Evolutionary conservation across 2,888 invertebrate species (phyloP).

Genomic region (Plagodis dolabraria): DNA sequence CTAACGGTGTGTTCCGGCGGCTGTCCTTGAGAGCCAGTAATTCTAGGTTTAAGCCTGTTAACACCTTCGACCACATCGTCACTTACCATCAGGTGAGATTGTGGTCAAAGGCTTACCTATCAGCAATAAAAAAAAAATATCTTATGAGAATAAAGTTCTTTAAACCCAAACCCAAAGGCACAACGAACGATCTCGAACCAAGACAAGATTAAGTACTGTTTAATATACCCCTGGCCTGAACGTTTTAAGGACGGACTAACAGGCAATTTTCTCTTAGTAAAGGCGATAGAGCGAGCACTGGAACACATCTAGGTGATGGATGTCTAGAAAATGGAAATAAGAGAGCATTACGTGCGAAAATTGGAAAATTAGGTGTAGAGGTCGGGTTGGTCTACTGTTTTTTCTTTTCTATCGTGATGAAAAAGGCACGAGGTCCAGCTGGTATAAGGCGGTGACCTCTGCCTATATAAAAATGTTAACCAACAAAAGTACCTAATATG

Average conservation of each 20-base stretch:
- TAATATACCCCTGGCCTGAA: not conserved
- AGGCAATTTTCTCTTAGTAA: conserved; percentile 28
- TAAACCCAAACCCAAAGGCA: not conserved
- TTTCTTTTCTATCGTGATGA: no score
- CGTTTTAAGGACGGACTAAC: conserved; percentile 31
- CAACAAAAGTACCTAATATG: no score
- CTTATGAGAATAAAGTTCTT: not conserved
- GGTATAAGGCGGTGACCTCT: no score
- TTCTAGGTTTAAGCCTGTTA: no score
- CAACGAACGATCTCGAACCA: not conserved
- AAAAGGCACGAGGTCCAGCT: no score
- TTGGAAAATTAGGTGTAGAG: not conserved
- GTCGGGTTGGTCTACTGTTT: not conserved
- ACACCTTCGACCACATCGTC: no score
- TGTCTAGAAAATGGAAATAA: conserved; percentile 17
- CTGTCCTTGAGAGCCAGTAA: no score
- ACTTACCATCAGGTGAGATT: no score
- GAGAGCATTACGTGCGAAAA: not conserved
- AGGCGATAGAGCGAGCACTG: conserved; percentile 8
- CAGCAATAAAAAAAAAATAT: no score
- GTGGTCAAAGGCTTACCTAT: no score
- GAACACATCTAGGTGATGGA: conserved; percentile 9
- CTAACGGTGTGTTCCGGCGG: no score
- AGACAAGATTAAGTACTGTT: conserved; percentile 2
- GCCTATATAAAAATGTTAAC: no score